phyloP scores from a whole-genome alignment of 2,113 vertebrate genomes.

The Entosphenus tridentatus region DNA sequence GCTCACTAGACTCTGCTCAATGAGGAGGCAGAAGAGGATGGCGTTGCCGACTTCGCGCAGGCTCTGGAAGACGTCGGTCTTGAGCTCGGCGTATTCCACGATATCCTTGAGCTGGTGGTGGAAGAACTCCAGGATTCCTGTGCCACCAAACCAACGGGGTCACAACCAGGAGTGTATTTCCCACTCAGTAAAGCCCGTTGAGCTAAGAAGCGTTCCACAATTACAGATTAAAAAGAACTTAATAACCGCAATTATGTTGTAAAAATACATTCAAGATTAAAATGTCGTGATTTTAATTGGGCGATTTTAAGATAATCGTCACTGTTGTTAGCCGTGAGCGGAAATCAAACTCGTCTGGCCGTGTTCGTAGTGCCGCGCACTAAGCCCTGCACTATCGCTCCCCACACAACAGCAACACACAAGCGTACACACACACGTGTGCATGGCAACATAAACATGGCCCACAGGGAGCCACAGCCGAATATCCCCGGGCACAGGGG shows the following conservation, averaged over 20 bases:
- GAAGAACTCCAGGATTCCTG: constrained; percentile 64
- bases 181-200: not conserved
- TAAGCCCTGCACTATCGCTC: too few species aligned
- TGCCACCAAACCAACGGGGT: not conserved
- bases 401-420: too few species aligned
- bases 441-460: too few species aligned
- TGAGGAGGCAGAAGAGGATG: constrained; percentile 52
- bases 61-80: constrained; percentile 63
- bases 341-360: too few species aligned
- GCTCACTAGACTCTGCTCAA: constrained; percentile 57
- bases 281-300: not conserved
- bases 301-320: too few species aligned
- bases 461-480: too few species aligned
- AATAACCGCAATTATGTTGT: not conserved
- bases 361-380: too few species aligned
- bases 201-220: not conserved
- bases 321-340: too few species aligned
- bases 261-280: not conserved
- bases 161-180: not conserved
- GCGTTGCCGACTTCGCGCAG: constrained; percentile 59
- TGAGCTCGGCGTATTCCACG: constrained; percentile 56
- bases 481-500: too few species aligned
- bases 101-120: constrained; percentile 70
- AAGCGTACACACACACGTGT: too few species aligned
- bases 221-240: not conserved